These are phyloP conservation scores for Zaprionus ornatus DNA, from an alignment of 1,140 invertebrate species.

Conservation along the genomic window DNA sequence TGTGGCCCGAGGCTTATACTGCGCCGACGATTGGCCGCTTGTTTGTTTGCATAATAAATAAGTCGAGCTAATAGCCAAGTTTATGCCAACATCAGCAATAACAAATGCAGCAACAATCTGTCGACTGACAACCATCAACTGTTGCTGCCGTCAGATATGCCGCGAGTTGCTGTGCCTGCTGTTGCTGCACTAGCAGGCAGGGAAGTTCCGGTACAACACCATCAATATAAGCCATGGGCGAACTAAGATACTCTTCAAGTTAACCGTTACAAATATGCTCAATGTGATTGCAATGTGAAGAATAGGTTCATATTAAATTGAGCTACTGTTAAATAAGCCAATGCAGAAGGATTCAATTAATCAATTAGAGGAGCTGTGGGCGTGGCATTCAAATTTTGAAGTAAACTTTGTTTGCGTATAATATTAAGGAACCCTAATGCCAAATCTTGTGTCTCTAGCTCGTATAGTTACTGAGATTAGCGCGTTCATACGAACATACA, in stretches of 20 bases:
- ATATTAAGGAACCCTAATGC: neutral
- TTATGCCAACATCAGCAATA: conserved; percentile 40
- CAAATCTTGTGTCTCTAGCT: neutral
- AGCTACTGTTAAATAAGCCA: too few relatives aligned
- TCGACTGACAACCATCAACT: neutral
- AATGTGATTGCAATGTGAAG: too few relatives aligned
- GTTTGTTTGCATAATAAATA: conserved; percentile 47
- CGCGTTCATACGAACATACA: too few relatives aligned
- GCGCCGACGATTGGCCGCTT: conserved; percentile 3
- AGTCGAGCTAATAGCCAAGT: conserved; percentile 37
- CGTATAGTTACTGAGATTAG: neutral
- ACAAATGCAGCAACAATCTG: conserved; percentile 5
- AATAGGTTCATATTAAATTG: too few relatives aligned
- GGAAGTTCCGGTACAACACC: neutral
- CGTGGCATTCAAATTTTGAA: neutral
- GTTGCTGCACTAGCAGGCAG: neutral
- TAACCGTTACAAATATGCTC: too few relatives aligned
- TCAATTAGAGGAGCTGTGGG: too few relatives aligned
- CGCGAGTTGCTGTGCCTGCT: neutral
- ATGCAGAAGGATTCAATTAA: neutral
- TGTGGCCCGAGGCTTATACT: conserved; percentile 23
- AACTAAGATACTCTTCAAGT: too few relatives aligned
- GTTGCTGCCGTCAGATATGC: conserved; percentile 1
- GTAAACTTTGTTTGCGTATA: neutral
- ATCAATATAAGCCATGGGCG: neutral